Evolutionary conservation across 2,797 vertebrate genomes (phyloP), one percentile per base, ranked within the genome.

Genomic region (Sebastes iracundus): DNA sequence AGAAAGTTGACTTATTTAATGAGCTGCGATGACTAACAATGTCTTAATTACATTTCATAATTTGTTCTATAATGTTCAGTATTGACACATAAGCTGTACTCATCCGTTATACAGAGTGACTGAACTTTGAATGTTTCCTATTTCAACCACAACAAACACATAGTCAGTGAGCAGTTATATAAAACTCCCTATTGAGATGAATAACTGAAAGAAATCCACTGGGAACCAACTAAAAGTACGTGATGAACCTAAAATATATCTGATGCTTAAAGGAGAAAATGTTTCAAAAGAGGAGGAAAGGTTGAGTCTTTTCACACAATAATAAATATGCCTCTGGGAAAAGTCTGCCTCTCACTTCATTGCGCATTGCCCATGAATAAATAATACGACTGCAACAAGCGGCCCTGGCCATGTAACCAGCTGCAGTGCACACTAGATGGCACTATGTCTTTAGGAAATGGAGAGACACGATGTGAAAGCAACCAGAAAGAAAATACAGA

Each of bases 351-450:
- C 68, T 79, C 42, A 13, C 70, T 63, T 86, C 55, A 66, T 22
- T 85, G 80, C 73, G 46, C 55, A 79, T 61, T 81, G 61, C 58
- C 63, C 58, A 90, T 92, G 76, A 91, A 89, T 90, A 82, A 91
- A 77, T 87, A 78, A 87, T 65, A 64, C 0, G 8, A 69, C 75
- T 35, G 63, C 74, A 85, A 82, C 49, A 49, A 83, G 49, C 77
- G n/a, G 2, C 11, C 4, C 13, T 5, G 12, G 52, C 18, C 59
- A 27, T 93, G 92, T 81, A 90, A 79, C 38, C 7, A 20, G 28
- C 65, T 6, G 9, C 60, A 38, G 2, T 25, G 64, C 11, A 80
- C 94, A 93, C 93, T 90, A 94, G 94, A 93, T 94, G 90, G 89
- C 90, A 91, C 60, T 94, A 75, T 79, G 90, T 70, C 72, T 78